Base-by-base conservation (phyloP, 2,888 invertebrate species). In the Lomographa bimaculata region DNA sequence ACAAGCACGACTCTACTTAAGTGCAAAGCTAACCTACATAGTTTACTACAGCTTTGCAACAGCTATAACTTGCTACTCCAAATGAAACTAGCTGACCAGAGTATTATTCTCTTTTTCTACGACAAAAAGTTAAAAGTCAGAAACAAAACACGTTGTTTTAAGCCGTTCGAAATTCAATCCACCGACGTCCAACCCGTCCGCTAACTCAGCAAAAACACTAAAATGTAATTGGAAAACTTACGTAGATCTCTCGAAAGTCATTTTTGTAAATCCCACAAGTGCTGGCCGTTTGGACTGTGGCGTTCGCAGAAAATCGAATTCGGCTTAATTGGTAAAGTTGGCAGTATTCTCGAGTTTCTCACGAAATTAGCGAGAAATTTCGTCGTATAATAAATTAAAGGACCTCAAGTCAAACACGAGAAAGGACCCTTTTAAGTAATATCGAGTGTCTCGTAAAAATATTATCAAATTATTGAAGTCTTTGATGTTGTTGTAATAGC, bases 251-350 rank as follows among this genome's bases (percentile, higher is more conserved):
- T 55, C 45, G 38, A 55, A 60, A 66, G 60, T 60, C 51, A 64
- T 72, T 71, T 69, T 70, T 70, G 59, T 60, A 59, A 64, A 59
- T 58, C 63, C 62, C 57, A 50, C 62, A 57, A 57, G 62, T 62
- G 57, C 57, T 57, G 54, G 50, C 50, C 51, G 46, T 35, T 29
- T 26, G 24, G 33, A 40, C 29, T 25, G n/a, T 25, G 54, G 62
- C 67, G 58, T 69, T 67, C 64, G 66, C 67, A 62, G 61, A 69
- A 72, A 79, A 73, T 73, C 72, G 71, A 75, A 74, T 71, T 61
- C 57, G 54, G 58, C 77, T 75, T 80, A 79, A 79, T 79, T 79
- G 73, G 70, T 60, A 78, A 80, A 79, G 80, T 81, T 79, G 48
- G 63, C 47, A 34, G 28, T 28, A 55, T 57, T 62, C 58, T 60